Evolutionary conservation across 2,113 vertebrate genomes (phyloP).

Genomic region (Xenopus laevis): DNA sequence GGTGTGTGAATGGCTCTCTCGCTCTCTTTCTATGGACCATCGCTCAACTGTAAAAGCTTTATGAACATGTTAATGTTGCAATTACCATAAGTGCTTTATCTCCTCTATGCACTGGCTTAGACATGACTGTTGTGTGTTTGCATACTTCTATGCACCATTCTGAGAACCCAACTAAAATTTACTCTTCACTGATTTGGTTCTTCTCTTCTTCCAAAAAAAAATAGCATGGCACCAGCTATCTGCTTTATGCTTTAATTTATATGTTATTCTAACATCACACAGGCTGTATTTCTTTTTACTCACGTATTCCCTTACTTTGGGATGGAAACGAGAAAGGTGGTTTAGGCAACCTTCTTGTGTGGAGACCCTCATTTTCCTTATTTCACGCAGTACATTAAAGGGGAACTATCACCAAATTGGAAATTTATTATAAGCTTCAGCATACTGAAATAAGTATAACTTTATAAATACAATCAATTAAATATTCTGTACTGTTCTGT

Average conservation of each 20-base stretch:
- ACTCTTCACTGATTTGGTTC: background rate
- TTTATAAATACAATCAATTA: too few species aligned
- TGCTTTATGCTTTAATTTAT: slow-evolving; percentile 30
- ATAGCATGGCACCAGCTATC: slow-evolving; percentile 58
- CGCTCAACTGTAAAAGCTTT: slow-evolving; percentile 70
- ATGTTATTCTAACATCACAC: slow-evolving; percentile 49
- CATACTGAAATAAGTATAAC: too few species aligned
- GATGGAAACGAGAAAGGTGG: slow-evolving; percentile 56
- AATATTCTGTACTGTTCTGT: too few species aligned
- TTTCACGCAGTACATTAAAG: background rate
- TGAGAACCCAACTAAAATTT: slow-evolving; percentile 61
- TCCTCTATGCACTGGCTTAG: slow-evolving; percentile 96
- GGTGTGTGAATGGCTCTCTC: slow-evolving; percentile 22
- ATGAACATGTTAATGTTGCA: slow-evolving; percentile 79
- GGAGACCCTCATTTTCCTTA: slow-evolving; percentile 10
- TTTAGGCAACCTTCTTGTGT: background rate
- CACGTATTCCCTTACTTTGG: slow-evolving; percentile 56
- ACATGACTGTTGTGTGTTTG: slow-evolving; percentile 91
- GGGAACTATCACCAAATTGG: too few species aligned
- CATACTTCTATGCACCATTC: slow-evolving; percentile 88
- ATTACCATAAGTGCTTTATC: slow-evolving; percentile 99
- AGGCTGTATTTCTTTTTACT: slow-evolving; percentile 56
- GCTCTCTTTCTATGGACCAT: slow-evolving; percentile 59
- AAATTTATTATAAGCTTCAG: too few species aligned
- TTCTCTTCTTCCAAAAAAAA: slow-evolving; percentile 37